phyloP scores from a whole-genome alignment of 2,888 invertebrate species.

The Tachina fera region DNA sequence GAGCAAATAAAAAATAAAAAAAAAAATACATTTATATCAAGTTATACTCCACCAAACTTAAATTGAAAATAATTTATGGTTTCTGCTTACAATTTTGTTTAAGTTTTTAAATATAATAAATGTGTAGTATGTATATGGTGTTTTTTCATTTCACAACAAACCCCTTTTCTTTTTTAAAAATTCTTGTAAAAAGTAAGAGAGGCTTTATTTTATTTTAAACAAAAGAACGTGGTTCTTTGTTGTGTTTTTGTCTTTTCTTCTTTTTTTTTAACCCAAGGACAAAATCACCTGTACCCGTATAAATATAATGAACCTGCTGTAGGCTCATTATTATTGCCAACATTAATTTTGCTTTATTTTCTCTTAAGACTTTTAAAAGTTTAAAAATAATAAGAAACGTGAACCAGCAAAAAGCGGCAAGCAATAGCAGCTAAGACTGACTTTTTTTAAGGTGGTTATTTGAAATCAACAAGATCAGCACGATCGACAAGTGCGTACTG shows the following conservation, averaged over 20 bases:
- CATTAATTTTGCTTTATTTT: constrained; percentile 75
- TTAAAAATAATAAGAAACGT: constrained; percentile 64
- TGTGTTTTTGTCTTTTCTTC: neutral
- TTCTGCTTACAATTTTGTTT: constrained; percentile 51
- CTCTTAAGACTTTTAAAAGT: constrained; percentile 68
- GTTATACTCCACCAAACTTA: neutral
- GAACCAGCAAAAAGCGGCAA: constrained; percentile 65
- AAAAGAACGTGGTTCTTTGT: constrained; percentile 9
- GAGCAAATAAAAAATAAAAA: neutral
- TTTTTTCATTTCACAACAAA: constrained; percentile 24
- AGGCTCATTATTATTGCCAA: constrained; percentile 78
- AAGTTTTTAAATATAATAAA: constrained; percentile 31
- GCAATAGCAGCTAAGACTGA: constrained; percentile 43
- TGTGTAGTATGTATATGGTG: neutral
- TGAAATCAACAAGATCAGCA: constrained; percentile 78
- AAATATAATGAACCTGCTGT: constrained; percentile 80
- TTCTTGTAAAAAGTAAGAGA: constrained; percentile 28
- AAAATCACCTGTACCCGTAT: constrained; percentile 83
- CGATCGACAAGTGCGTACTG: constrained; percentile 74
- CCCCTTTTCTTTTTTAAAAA: constrained; percentile 44
- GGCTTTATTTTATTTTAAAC: constrained; percentile 15
- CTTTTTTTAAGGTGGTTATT: constrained; percentile 70
- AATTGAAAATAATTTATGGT: constrained; percentile 68
- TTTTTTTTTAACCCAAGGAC: constrained; percentile 74
- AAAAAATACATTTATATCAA: neutral